These are phyloP conservation scores for Oryzias melastigma DNA, from an alignment of 2,113 vertebrate species.

Conservation along the genomic window DNA sequence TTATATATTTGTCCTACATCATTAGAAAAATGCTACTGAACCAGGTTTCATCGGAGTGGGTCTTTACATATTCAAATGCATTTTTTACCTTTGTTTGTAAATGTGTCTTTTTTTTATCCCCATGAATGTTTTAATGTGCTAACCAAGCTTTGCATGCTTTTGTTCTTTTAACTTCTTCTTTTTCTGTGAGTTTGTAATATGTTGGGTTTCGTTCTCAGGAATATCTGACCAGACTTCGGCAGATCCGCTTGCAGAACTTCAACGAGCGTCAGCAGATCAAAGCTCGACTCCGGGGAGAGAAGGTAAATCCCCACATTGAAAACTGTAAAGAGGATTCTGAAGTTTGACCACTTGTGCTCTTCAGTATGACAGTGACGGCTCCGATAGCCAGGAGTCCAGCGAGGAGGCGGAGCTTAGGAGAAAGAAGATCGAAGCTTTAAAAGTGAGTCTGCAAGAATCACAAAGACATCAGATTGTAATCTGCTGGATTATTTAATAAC, in stretches of 20 bases:
- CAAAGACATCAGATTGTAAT: background rate
- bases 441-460: conserved; percentile 72
- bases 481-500: too few species aligned
- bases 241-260: conserved; percentile 96
- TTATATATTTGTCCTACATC: too few species aligned
- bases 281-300: conserved; percentile 93
- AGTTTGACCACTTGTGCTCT: conserved; percentile 5
- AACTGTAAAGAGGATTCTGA: too few species aligned
- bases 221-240: conserved; percentile 89
- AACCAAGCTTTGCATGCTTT: background rate
- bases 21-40: too few species aligned
- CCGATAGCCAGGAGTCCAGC: conserved; percentile 83
- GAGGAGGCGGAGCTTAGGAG: conserved; percentile 85
- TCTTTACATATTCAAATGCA: background rate
- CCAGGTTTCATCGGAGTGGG: too few species aligned
- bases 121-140: conserved; percentile 5
- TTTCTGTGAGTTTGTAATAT: conserved; percentile 19
- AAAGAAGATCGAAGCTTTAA: conserved; percentile 88
- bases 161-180: background rate
- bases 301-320: conserved; percentile 69
- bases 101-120: conserved; percentile 1
- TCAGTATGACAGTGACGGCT: conserved; percentile 77
- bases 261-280: conserved; percentile 96
- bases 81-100: background rate
- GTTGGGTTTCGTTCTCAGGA: conserved; percentile 76